Evolutionary conservation across 2,888 invertebrate genomes (phyloP), one percentile per base, ranked within the genome.

Genomic region (Diarsia rubi): DNA sequence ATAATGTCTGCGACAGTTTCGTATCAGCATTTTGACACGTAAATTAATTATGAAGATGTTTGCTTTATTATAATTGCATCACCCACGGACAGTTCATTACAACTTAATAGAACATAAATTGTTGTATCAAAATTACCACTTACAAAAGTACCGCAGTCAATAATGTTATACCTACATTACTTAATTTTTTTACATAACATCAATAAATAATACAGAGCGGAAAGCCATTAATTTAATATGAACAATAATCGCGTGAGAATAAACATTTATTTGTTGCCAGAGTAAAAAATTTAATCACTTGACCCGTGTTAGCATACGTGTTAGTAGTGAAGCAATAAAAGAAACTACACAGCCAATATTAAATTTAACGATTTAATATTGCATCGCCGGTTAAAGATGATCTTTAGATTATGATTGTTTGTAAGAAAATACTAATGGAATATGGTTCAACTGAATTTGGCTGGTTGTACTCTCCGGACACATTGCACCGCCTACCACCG

Each of bases 321-420:
- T 94, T 93, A 94, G 92, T 93, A 93, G 93, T 94, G 91, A 94
- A 92, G 95, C 94, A 96, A 96, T 95, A 95, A 95, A 95, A 95
- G 93, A 95, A 95, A 95, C 93, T 91, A 93, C 92, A 90, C 87
- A 88, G 93, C 93, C 93, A 96, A 95, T 96, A 96, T 96, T 95
- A 96, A 95, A 95, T 94, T 95, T 95, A 95, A 96, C 95, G 95
- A 95, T 95, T 93, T 95, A 95, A 96, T 96, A 95, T 92, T 93
- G 94, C 93, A 93, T 92, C 91, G 87, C 95, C 94, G 94, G 78
- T 81, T 78, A 89, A 83, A 69, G 47, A 78, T 88, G 95, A 92
- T 87, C 95, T 90, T 82, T 90, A 83, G 79, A 86, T 86, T 80
- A 84, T 79, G 87, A 88, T 73, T 82, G 80, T 79, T 82, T 84